Percentiles rank a stretch among this genome's conserved stretches.
These are phyloP conservation scores for Tetrax tetrax DNA, from an alignment of 2,113 vertebrate genomes.

Conservation along the genomic window DNA sequence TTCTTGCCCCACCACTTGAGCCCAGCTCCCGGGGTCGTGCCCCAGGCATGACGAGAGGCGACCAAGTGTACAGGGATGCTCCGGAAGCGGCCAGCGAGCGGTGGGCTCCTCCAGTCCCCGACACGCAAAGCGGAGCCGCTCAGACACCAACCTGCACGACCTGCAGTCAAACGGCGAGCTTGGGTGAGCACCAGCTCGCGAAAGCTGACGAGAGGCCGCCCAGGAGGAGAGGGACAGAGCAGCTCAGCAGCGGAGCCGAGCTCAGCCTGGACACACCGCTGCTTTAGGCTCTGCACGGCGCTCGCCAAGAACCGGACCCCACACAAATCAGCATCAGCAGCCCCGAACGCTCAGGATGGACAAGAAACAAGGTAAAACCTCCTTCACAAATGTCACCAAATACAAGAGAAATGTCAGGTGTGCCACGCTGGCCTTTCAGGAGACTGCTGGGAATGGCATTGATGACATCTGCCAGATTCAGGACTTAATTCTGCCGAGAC, in stretches of 20 bases:
- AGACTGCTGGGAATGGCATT: background rate
- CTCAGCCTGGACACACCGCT: background rate
- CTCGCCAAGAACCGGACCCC: background rate
- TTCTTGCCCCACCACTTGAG: background rate
- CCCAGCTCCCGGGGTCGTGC: background rate
- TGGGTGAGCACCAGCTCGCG: background rate
- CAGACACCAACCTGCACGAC: background rate
- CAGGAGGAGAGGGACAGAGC: background rate
- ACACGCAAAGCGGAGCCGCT: background rate
- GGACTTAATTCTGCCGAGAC: background rate
- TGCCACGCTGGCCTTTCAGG: background rate
- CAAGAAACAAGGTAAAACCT: background rate
- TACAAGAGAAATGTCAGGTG: background rate
- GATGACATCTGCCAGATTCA: background rate
- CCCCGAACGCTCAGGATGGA: background rate
- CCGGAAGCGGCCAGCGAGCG: background rate
- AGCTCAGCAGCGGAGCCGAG: background rate
- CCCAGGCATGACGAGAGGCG: background rate
- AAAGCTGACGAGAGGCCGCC: background rate
- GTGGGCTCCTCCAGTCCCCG: background rate
- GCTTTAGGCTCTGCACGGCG: fast-evolving
- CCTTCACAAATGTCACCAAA: background rate
- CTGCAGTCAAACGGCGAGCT: background rate
- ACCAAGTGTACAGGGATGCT: background rate
- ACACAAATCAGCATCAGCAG: background rate